Conservation (phyloP, 2,113 vertebrate genomes). For the Petroica traversi region DNA sequence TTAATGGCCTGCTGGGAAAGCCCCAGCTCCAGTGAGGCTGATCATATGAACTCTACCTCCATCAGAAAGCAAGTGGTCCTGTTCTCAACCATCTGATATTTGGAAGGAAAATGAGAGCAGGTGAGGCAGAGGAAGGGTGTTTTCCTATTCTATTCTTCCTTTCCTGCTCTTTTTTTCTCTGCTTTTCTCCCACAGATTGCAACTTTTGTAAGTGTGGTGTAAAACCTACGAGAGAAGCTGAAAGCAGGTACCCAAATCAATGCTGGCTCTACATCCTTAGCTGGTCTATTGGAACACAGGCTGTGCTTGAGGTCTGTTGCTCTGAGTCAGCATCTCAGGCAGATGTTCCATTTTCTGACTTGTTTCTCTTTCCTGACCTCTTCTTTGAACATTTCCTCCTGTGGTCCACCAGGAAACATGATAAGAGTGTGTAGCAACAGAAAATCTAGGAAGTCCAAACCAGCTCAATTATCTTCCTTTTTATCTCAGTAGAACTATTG, state of each 20-base stretch:
- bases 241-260: neutral
- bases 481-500: neutral
- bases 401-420: neutral
- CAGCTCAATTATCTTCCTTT: neutral
- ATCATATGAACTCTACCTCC: neutral
- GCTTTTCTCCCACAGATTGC: neutral
- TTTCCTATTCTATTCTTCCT: neutral
- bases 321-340: neutral
- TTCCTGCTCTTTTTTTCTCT: neutral
- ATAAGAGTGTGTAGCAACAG: neutral
- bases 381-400: neutral
- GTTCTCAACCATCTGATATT: neutral
- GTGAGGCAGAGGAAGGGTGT: fast-evolving
- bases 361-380: neutral
- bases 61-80: neutral
- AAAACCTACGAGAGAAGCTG: neutral
- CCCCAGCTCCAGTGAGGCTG: neutral
- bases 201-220: neutral
- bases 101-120: neutral
- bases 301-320: neutral
- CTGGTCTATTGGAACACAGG: neutral
- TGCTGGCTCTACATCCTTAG: neutral
- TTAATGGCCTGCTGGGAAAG: neutral
- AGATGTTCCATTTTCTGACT: neutral
- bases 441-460: neutral